Evolutionary conservation across 2,113 vertebrate genomes (phyloP), one percentile per base, ranked within the genome.

Genomic region (Mirounga angustirostris): DNA sequence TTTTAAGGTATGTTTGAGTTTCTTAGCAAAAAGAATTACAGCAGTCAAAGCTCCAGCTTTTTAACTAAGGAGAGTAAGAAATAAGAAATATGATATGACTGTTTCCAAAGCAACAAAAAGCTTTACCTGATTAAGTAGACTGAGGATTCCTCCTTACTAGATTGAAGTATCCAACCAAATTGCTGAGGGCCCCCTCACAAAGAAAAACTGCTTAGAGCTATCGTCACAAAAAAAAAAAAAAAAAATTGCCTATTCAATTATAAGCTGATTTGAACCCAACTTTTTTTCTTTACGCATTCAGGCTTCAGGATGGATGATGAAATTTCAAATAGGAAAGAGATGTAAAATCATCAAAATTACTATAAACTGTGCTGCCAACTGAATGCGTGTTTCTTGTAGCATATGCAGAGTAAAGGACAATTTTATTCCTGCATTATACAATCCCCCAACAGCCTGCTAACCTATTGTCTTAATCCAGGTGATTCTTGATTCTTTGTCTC

Each of bases 71-170:
- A 91, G 16, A 67, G 46, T 89, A 86, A 92, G 71, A 89, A 96
- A 52, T 89, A 86, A 92, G 71, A 89, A 96, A 87, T 89, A 10
- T 59, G 14, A 87, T 78, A 63, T 73, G 52, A n/a, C 91, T 93
- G 61, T 96, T 97, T 96, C 74, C 80, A 97, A 91, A 96, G 80
- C 87, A 94, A 88, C 90, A 58, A 2, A 93, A 86, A 94, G 76
- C 28, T 90, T 81, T 71, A 13, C 80, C 59, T 94, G 26, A 59
- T 95, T 80, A 65, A 95, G 74, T 43, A 91, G 61, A 71, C 50
- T 33, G 69, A 76, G 46, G 10, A 33, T 9, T 96, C 50, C 69
- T 86, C 79, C 46, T 36, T 74, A 65, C 63, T 84, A 83, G 28
- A 89, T 46, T 21, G 19, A n/a, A 58, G 11, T 61, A 61, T 76